Evolutionary conservation across 2,797 vertebrate species (phyloP), one percentile per base, ranked within the genome.

Genomic region (Fratercula arctica): DNA sequence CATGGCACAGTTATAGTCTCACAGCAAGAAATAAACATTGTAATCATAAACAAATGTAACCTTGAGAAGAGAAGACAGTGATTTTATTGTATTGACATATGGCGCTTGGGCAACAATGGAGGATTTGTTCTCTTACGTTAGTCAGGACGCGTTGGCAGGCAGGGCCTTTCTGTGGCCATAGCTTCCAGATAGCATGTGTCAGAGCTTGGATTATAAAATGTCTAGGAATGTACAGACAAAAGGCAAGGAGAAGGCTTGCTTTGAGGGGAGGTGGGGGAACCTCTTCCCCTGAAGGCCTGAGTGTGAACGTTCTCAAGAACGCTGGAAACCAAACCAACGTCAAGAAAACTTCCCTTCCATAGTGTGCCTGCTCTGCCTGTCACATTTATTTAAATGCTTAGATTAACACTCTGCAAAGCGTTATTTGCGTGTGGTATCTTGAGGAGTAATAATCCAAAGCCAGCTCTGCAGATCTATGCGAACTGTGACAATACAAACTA

Each of bases 21-120:
- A 56, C 43, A 96, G 87, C n/a, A 89, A 94, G 93, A 90, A 95
- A 77, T 83, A 94, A 93, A 93, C 76, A 57, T n/a, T 82, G 53
- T 92, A 84, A 96, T 95, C 94, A 87, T 95, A 97, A 96, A 96
- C 95, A 89, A 95, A 93, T 95, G 94, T 96, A 97, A 95, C 96
- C 90, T 50, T 94, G 64, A 68, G 43, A 45, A 59, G 46, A 90
- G 90, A 93, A 96, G 94, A 98, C 95, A 87, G 96, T 92, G 81
- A 90, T 92, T 92, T 96, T 96, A 97, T 97, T 97, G 96, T 97
- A 88, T 87, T 73, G 59, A 74, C 66, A 85, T 84, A 73, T 54
- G 70, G 57, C 11, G 1, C 85, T 88, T 39, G 43, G 74, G 77
- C 82, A 82, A 97, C 95, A 98, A 95, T 83, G 84, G 72, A 63